phyloP scores from a whole-genome alignment of 2,113 vertebrate species.

The Gymnarchus niloticus region DNA sequence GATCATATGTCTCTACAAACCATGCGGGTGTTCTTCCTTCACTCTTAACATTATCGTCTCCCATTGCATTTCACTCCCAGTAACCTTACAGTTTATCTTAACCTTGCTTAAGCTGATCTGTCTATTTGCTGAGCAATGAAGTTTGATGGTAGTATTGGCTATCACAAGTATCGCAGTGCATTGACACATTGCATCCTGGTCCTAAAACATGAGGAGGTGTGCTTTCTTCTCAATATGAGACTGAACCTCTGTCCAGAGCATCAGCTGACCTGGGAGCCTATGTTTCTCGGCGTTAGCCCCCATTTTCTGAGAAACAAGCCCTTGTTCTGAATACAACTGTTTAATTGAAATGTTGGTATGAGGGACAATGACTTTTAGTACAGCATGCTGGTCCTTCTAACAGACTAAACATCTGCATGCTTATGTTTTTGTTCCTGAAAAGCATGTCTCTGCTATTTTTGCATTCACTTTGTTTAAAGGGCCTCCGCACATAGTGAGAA shows the following conservation, averaged over 20 bases:
- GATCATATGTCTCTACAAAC: background rate
- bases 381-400: background rate
- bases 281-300: background rate
- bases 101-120: background rate
- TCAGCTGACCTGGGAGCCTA: background rate
- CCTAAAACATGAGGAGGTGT: background rate
- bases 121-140: background rate
- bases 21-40: background rate
- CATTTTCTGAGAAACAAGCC: background rate
- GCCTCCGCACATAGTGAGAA: background rate
- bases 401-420: background rate
- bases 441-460: background rate
- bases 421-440: background rate
- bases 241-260: background rate
- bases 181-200: background rate
- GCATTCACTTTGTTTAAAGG: background rate
- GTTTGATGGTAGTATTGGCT: background rate
- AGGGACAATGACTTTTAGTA: background rate
- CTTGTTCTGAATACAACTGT: background rate
- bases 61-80: background rate
- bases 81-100: background rate
- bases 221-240: background rate
- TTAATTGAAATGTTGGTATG: background rate
- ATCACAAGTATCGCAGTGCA: background rate
- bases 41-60: background rate